phyloP scores from a whole-genome alignment of 2,113 vertebrate genomes.

The Misgurnus mizolepis region DNA sequence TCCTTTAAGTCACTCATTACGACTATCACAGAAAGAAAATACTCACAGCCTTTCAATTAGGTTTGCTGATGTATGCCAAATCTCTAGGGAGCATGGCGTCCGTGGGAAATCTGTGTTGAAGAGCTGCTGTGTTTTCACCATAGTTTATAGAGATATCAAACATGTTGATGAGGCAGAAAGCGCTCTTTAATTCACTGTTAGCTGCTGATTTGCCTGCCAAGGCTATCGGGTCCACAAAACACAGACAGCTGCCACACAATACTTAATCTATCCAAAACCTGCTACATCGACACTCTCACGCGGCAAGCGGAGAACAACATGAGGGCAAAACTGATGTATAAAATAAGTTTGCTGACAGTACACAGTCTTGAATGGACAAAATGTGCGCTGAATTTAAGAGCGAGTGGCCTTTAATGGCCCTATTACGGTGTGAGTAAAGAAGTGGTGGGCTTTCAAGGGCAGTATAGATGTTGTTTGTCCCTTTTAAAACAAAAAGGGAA shows the following conservation, averaged over 20 bases:
- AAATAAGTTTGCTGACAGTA: constrained; percentile 44
- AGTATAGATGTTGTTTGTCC: neutral
- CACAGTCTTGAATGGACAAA: neutral
- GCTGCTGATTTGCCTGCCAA: constrained; percentile 56
- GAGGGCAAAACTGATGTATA: neutral
- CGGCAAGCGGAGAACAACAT: constrained; percentile 27
- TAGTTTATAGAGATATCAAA: constrained; percentile 63
- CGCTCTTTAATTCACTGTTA: constrained; percentile 55
- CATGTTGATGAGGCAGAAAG: constrained; percentile 60
- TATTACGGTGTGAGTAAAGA: neutral
- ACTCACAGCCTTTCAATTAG: constrained; percentile 38
- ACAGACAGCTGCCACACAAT: constrained; percentile 51
- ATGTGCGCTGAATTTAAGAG: neutral
- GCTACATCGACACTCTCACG: constrained; percentile 53
- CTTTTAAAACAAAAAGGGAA: constrained; percentile 22
- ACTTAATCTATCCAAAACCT: constrained; percentile 54
- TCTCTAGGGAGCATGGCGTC: constrained; percentile 25
- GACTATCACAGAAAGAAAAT: neutral
- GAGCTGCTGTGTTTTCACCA: constrained; percentile 39
- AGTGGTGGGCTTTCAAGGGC: constrained; percentile 31
- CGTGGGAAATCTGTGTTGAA: constrained; percentile 43
- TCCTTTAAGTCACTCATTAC: constrained; percentile 18
- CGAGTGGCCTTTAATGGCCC: constrained; percentile 14
- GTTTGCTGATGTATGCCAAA: constrained; percentile 24
- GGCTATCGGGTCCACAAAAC: constrained; percentile 50